phyloP scores from a whole-genome alignment of 2,797 vertebrate species.

The Hephaestus fuliginosus region DNA sequence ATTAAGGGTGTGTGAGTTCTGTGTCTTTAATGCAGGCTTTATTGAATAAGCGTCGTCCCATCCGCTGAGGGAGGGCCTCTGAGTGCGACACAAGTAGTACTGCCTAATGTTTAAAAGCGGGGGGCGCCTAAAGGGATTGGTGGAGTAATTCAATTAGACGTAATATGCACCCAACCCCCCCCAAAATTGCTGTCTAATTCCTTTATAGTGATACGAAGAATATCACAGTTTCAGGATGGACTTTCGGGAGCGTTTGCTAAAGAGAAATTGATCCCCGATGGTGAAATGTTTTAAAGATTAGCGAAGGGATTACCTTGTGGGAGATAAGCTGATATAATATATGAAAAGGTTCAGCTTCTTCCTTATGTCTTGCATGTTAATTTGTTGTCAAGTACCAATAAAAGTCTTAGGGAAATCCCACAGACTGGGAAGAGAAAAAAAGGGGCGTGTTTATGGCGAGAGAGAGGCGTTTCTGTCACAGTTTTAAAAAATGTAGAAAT shows the following conservation, averaged over 20 bases:
- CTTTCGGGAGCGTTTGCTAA: background rate
- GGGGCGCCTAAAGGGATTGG: conserved; percentile 59
- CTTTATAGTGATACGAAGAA: conserved; percentile 58
- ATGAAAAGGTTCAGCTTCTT: conserved; percentile 13
- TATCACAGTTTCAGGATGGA: too few species aligned
- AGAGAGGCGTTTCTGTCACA: background rate
- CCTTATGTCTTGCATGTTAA: conserved; percentile 14
- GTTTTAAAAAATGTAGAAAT: background rate
- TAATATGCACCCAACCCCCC: conserved; percentile 73
- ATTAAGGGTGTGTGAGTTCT: conserved; percentile 73
- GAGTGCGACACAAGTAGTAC: conserved; percentile 71
- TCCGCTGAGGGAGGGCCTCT: conserved; percentile 64
- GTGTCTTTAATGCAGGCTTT: conserved; percentile 75
- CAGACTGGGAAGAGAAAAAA: conserved; percentile 9
- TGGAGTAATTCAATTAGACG: conserved; percentile 78
- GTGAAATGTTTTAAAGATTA: conserved; percentile 35
- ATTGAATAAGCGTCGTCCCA: conserved; percentile 75
- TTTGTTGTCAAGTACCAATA: conserved; percentile 22
- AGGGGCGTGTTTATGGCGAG: background rate
- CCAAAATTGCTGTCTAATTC: conserved; percentile 66
- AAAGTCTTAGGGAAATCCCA: background rate
- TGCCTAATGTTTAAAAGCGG: conserved; percentile 68
- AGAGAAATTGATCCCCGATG: conserved; percentile 22
- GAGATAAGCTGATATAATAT: conserved; percentile 5
- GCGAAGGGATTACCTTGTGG: conserved; percentile 12